Evolutionary conservation across 2,888 invertebrate species (phyloP).

Genomic region (Drosophila tripunctata): DNA sequence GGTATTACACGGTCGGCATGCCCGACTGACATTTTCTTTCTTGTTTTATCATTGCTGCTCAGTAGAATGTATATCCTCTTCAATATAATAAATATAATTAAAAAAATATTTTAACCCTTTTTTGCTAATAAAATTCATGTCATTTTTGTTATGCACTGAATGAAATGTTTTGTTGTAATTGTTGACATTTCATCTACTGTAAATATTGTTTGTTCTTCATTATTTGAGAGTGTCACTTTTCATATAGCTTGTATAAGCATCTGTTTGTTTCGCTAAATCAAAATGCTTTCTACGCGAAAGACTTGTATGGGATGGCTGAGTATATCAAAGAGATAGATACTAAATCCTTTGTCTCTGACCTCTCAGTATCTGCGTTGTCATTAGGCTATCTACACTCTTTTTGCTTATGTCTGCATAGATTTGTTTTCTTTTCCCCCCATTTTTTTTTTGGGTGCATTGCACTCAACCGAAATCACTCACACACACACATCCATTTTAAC

Average conservation of each 20-base stretch:
- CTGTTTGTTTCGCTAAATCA: neutral
- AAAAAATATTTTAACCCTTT: too few species aligned
- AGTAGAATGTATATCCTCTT: too few species aligned
- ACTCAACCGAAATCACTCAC: constrained; percentile 46
- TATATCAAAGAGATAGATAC: constrained; percentile 27
- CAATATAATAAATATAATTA: too few species aligned
- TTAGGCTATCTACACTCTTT: constrained; percentile 50
- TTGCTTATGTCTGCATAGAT: constrained; percentile 45
- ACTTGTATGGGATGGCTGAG: neutral
- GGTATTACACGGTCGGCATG: too few species aligned
- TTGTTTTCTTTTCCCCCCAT: neutral
- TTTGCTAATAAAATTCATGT: too few species aligned
- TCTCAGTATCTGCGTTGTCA: constrained; percentile 35
- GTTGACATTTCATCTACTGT: too few species aligned
- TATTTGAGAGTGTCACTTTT: neutral
- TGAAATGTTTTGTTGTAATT: too few species aligned
- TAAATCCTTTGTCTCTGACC: constrained; percentile 30
- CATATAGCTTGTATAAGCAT: neutral
- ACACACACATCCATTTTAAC: constrained; percentile 29
- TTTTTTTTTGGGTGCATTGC: constrained; percentile 50
- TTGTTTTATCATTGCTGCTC: too few species aligned
- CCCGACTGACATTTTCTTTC: too few species aligned
- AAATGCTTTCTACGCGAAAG: neutral
- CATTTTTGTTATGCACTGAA: neutral
- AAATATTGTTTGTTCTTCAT: neutral